Base-by-base conservation (phyloP, 53 echinoderm and acorn worm species). In the Stichopus horrens region DNA sequence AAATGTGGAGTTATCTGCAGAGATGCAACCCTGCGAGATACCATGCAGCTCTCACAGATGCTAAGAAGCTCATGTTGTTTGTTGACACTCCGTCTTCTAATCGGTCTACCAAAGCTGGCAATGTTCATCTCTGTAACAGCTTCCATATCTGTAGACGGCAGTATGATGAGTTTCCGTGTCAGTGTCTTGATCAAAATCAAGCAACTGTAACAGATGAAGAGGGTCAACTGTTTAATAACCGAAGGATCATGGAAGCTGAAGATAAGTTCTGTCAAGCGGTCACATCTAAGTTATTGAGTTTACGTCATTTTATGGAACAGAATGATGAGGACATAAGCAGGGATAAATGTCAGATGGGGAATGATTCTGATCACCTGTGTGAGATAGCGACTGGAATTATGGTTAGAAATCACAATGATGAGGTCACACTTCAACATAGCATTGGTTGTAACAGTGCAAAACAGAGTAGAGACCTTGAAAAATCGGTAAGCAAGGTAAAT, bases 41-140 rank as follows among this genome's bases (percentile, higher is more conserved):
- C n/a, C 85, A 59, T 8, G 13, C 63, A 14, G 85, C 85, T 14
- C 60, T 85, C 7, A 22, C 23, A 4, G 85, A 85, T 22, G 85
- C 85, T 3, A 85, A 85, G 53, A 63, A 65, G 10, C 6, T 85
- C 8, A 85, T 66, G 85, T 4, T 85, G 7, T 52, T 65, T 53
- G 85, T 85, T 18, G 66, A 59, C n/a, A 9, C 65, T 37, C 66
- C 16, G 51, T 66, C 85, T 22, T 52, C 65, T 9, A 66, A 14
- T 8, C 63, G 16, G 5, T 18, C 85, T 52, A 14, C 65, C 5
- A 63, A 59, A 10, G 67, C 21, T 21, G 16, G 37, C 10, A 22
- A 52, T 21, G 22, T 85, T 51, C 67, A 66, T 53, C 21, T 85
- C 5, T 85, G 85, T 65, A 63, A 85, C 65, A 85, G 85, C 21